Conservation (phyloP, 2,797 vertebrate species). For the Chrysocyon brachyurus region DNA sequence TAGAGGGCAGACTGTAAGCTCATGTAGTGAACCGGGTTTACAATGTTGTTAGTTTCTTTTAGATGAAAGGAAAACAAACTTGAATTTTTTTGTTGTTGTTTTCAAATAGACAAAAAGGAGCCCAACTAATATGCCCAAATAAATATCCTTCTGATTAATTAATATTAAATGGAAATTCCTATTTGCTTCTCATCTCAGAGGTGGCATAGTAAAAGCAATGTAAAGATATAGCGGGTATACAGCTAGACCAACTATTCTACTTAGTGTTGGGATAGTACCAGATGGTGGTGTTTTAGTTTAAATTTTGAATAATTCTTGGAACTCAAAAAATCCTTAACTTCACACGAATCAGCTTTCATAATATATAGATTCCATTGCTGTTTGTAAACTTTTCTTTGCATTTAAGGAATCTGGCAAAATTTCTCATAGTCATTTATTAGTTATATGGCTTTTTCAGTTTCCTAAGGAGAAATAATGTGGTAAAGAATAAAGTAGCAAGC, state of each 20-base stretch:
- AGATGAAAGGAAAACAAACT: background rate
- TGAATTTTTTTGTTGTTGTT: background rate
- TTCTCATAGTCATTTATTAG: background rate
- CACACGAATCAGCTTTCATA: background rate
- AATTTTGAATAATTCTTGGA: conserved; percentile 14
- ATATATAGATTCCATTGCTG: background rate
- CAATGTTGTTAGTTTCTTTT: background rate
- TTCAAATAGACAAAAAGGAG: background rate
- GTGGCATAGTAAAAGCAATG: background rate
- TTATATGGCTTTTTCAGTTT: background rate
- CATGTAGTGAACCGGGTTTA: background rate
- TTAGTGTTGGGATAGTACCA: background rate
- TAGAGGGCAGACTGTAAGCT: background rate
- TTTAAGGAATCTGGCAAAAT: background rate
- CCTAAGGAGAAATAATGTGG: background rate
- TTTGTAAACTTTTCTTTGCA: background rate
- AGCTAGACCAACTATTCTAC: background rate
- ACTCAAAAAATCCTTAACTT: background rate
- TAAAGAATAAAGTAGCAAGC: background rate
- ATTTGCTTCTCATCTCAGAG: background rate
- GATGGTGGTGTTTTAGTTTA: background rate
- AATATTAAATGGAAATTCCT: background rate
- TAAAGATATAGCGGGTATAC: background rate
- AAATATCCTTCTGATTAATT: background rate
- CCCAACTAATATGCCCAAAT: background rate